These are phyloP conservation scores for Battus philenor DNA, from an alignment of 1,140 invertebrate species.

Conservation along the genomic window DNA sequence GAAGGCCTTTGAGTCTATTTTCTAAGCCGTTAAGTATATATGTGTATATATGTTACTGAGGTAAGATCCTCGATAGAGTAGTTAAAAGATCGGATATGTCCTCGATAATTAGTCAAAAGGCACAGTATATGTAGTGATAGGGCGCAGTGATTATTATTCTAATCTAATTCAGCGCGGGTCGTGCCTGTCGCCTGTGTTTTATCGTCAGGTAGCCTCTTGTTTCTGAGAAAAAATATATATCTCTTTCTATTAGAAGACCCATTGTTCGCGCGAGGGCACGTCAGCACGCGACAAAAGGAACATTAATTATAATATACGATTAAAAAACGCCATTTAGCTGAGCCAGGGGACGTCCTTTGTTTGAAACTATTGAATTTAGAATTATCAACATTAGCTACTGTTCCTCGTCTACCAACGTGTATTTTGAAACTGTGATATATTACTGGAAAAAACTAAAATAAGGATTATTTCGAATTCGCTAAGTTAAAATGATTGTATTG, in stretches of 20 bases:
- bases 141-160: conserved; percentile 44
- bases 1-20: too few species aligned
- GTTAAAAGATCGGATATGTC: too few species aligned
- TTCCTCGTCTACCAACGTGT: conserved; percentile 35
- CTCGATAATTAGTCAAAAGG: too few species aligned
- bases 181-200: conserved; percentile 58
- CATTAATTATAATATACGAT: conserved; percentile 78
- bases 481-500: conserved; percentile 39
- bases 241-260: conserved; percentile 69
- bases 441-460: neutral
- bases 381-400: conserved; percentile 60
- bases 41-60: too few species aligned
- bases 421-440: conserved; percentile 34
- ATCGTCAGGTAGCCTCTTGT: conserved; percentile 66
- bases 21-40: too few species aligned
- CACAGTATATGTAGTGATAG: too few species aligned
- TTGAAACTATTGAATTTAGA: conserved; percentile 71
- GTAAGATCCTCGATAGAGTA: too few species aligned
- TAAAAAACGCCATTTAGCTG: conserved; percentile 76
- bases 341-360: conserved; percentile 64
- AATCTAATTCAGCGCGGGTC: conserved; percentile 53
- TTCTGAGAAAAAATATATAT: conserved; percentile 71
- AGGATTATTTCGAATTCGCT: neutral
- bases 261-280: conserved; percentile 70
- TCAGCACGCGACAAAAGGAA: conserved; percentile 75